These are phyloP conservation scores for Saccostrea glomerata DNA, from an alignment of 1,140 invertebrate species.

Conservation along the genomic window DNA sequence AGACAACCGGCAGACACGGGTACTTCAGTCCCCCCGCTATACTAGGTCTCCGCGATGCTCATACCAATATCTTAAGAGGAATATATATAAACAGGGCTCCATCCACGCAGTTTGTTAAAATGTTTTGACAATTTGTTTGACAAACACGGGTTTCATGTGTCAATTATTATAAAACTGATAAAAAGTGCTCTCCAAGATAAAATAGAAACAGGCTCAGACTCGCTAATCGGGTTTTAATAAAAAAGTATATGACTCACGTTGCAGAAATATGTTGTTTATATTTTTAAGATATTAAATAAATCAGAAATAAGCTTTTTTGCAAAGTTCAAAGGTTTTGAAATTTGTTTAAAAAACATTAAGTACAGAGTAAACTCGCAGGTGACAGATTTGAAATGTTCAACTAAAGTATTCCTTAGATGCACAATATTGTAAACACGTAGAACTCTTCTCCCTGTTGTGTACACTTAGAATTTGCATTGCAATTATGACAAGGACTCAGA, in stretches of 20 bases:
- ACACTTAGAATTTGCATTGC: neutral
- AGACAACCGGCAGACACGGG: neutral
- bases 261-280: neutral
- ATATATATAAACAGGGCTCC: constrained; percentile 37
- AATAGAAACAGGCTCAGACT: neutral
- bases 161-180: constrained; percentile 40
- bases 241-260: neutral
- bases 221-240: neutral
- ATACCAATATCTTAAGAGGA: neutral
- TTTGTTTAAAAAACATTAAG: neutral
- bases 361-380: neutral
- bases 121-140: constrained; percentile 41
- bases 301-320: neutral
- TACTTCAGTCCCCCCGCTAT: neutral
- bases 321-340: neutral
- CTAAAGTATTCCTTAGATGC: neutral
- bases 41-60: neutral
- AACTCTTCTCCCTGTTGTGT: no score
- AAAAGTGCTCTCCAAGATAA: constrained; percentile 17
- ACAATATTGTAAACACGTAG: no score
- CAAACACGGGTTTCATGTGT: constrained; percentile 36
- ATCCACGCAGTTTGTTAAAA: constrained; percentile 39
- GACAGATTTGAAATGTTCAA: neutral
- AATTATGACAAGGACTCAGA: neutral
- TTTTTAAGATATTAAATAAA: neutral